Base-by-base conservation (phyloP, 2,113 vertebrate species). In the Peromyscus californicus region DNA sequence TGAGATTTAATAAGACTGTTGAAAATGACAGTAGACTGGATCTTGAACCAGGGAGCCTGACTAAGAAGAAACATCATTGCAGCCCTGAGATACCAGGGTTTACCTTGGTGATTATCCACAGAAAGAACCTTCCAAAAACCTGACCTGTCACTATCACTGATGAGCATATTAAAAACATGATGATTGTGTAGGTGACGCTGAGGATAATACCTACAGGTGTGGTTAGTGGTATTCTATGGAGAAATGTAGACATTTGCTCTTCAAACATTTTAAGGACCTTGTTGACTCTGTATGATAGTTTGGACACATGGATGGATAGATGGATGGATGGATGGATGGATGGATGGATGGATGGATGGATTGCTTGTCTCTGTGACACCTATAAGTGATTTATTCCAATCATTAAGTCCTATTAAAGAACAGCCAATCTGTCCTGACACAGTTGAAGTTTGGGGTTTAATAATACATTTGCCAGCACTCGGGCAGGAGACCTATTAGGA, bases 401-500 rank as follows among this genome's bases (percentile, higher is more conserved):
- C 78, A 94, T 87, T 59, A 48, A 39, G 87, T 96, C 7, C 85
- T 92, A 57, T 96, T 96, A 96, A 89, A 15, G n/a, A 95, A 85
- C 5, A 91, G 67, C 72, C 78, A 94, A 91, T 96, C 89, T 67
- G 94, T 79, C 72, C 67, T 85, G 48, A 94, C 26, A 78, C 54
- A 48, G 78, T 67, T 29, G 76, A 51, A 82, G 74, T 57, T 96
- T 89, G 42, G 88, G 90, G 31, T 94, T 95, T 98, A 96, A 90
- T 96, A 96, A 94, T 82, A 93, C 42, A 63, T 92, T 97, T 96
- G 70, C 91, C 10, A 79, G 57, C 48, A 70, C 85, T 93, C 90
- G 95, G 74, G 84, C 67, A 78, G 63, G 31, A 51, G 42, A 90
- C 22, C 84, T 93, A 84, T 97, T 96, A 97, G 75, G 33, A 39